A percentile compares a stretch with the other conserved stretches of the same genome.
Evolutionary conservation across 2,888 invertebrate genomes (phyloP).

Genomic region (Scaptomyza tumidula): DNA sequence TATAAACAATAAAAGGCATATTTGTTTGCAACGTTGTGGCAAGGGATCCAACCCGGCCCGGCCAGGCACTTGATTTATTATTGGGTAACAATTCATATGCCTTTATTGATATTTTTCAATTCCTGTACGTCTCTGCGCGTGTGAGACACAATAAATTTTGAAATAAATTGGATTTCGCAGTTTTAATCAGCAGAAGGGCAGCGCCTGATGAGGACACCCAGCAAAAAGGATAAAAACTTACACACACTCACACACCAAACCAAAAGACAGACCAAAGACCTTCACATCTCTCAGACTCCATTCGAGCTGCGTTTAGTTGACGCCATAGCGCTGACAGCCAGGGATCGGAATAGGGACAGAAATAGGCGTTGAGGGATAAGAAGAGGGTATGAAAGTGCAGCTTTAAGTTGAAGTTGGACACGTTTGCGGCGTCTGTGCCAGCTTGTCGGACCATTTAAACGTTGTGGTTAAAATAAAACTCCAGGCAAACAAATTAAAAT

Average conservation of each 20-base stretch:
- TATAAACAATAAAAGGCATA: slow-evolving; percentile 77
- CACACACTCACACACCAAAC: not conserved
- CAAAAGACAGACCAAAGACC: slow-evolving; percentile 27
- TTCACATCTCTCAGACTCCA: slow-evolving; percentile 34
- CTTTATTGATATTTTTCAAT: slow-evolving; percentile 78
- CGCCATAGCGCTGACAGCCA: slow-evolving; percentile 58
- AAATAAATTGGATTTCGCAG: slow-evolving; percentile 80
- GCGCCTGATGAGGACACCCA: slow-evolving; percentile 56
- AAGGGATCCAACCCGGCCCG: not conserved
- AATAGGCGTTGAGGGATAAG: slow-evolving; percentile 4
- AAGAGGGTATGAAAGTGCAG: slow-evolving; percentile 28
- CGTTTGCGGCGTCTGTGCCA: slow-evolving; percentile 56
- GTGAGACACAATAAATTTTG: slow-evolving; percentile 80
- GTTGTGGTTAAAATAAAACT: slow-evolving; percentile 58
- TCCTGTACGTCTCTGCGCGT: slow-evolving; percentile 74
- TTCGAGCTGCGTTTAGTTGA: slow-evolving; percentile 34
- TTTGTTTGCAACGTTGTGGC: slow-evolving; percentile 65
- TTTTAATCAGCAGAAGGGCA: slow-evolving; percentile 75
- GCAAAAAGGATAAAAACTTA: slow-evolving; percentile 27
- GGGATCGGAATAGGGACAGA: slow-evolving; percentile 15
- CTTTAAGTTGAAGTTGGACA: slow-evolving; percentile 41
- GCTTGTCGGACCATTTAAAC: slow-evolving; percentile 68
- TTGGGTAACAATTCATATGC: slow-evolving; percentile 81
- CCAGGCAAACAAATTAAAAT: slow-evolving; percentile 17
- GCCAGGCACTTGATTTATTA: slow-evolving; percentile 72